phyloP scores from a whole-genome alignment of 2,888 invertebrate genomes.

The Eupithecia exiguata region DNA sequence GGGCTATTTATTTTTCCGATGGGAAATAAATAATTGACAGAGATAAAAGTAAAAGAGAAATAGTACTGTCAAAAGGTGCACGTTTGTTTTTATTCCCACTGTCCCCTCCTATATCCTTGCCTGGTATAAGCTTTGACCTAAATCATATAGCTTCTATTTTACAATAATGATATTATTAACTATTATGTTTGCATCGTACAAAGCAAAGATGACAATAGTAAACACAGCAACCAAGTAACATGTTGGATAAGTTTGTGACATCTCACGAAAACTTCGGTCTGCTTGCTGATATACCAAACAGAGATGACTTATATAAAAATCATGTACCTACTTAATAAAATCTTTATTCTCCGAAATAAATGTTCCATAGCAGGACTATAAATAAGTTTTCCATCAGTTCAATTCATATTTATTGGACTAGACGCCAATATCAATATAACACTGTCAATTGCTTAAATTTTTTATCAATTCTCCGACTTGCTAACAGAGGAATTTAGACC shows the following conservation, averaged over 20 bases:
- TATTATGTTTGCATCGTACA: not conserved
- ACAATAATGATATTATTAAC: not conserved
- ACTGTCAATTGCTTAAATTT: not conserved
- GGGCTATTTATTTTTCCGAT: conserved; percentile 67
- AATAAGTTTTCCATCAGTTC: not conserved
- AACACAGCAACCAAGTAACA: not conserved
- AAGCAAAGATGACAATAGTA: not conserved
- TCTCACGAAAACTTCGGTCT: not conserved
- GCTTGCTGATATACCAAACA: not conserved
- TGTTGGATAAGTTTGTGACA: too few relatives aligned
- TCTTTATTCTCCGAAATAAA: not conserved
- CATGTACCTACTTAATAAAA: not conserved
- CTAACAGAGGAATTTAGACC: not conserved
- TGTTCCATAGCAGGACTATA: not conserved
- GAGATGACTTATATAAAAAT: not conserved
- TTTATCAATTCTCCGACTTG: not conserved
- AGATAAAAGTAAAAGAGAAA: conserved; percentile 61
- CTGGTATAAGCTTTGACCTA: conserved; percentile 58
- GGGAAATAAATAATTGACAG: conserved; percentile 65
- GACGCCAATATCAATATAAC: not conserved
- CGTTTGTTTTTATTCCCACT: conserved; percentile 63
- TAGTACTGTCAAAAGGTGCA: conserved; percentile 74
- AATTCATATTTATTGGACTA: conserved; percentile 9
- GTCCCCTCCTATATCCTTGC: conserved; percentile 43
- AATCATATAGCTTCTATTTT: not conserved